Conservation (phyloP, 2,797 vertebrate species). For the Prunella strophiata region DNA sequence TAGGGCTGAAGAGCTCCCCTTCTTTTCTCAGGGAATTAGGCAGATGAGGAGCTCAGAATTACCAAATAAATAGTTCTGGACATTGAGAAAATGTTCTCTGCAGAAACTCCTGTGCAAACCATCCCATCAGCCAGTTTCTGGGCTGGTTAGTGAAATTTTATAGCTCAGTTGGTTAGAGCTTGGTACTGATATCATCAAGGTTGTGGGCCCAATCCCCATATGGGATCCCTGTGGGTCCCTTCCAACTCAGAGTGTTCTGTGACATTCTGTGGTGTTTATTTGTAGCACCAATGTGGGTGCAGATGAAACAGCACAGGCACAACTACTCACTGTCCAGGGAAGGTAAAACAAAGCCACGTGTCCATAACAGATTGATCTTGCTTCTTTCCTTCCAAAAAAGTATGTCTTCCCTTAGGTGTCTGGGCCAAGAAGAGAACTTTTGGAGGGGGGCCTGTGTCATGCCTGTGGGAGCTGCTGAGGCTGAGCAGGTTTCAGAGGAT, state of each 20-base stretch:
- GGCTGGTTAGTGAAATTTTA: background rate
- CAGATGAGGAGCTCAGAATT: background rate
- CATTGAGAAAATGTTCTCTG: background rate
- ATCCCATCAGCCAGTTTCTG: background rate
- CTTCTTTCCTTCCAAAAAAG: background rate
- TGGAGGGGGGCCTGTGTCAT: background rate
- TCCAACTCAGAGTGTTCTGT: background rate
- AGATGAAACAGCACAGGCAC: background rate
- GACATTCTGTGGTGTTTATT: background rate
- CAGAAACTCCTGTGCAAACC: background rate
- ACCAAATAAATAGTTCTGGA: background rate
- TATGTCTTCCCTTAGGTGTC: background rate
- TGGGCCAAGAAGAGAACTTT: background rate
- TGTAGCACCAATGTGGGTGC: background rate
- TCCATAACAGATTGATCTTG: background rate
- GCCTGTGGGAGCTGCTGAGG: background rate
- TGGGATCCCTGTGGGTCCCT: background rate
- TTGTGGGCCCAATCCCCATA: background rate
- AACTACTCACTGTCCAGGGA: background rate
- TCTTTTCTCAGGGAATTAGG: background rate
- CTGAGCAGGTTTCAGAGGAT: background rate
- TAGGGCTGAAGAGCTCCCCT: background rate
- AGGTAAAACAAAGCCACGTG: fast-evolving
- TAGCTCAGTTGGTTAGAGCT: background rate
- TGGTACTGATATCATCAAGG: background rate